Conservation (phyloP, 2,113 vertebrate species). For the Forbesichthys papilliferus region DNA sequence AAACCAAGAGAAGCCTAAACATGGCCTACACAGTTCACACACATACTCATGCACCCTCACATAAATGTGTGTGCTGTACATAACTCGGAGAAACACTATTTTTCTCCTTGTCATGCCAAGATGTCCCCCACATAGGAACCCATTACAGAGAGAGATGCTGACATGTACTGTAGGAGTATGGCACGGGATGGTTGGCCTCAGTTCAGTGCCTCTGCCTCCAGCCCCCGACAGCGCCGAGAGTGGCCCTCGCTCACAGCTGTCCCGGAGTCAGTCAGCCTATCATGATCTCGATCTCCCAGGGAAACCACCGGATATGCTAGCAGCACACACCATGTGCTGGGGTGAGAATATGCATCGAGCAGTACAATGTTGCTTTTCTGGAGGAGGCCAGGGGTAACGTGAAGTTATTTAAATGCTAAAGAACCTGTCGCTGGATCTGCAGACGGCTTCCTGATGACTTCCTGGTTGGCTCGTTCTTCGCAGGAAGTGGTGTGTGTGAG, state of each 20-base stretch:
- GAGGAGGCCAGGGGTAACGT: slow-evolving; percentile 27
- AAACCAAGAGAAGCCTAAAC: too few relatives aligned
- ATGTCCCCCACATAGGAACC: slow-evolving; percentile 44
- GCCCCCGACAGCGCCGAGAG: slow-evolving; percentile 56
- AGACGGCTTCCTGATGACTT: slow-evolving; percentile 40
- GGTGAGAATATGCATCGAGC: slow-evolving; percentile 47
- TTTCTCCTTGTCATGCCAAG: slow-evolving; percentile 17
- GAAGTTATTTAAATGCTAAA: slow-evolving; percentile 65
- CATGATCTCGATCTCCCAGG: slow-evolving; percentile 37
- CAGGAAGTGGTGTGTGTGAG: slow-evolving; percentile 20
- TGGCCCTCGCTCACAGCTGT: slow-evolving; percentile 65
- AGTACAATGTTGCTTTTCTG: slow-evolving; percentile 39
- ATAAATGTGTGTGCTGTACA: neutral
- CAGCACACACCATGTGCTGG: slow-evolving; percentile 31
- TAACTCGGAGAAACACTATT: neutral
- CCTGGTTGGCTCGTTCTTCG: slow-evolving; percentile 25
- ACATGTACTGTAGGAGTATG: slow-evolving; percentile 42
- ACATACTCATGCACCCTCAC: neutral
- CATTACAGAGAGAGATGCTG: slow-evolving; percentile 54
- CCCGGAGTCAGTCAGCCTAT: slow-evolving; percentile 61
- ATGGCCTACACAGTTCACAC: neutral
- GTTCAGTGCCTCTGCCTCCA: slow-evolving; percentile 65
- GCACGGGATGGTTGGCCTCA: slow-evolving; percentile 55
- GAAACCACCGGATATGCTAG: slow-evolving; percentile 49
- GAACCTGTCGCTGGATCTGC: slow-evolving; percentile 30